Evolutionary conservation across 2,888 invertebrate genomes (phyloP).

Genomic region (Lithophane semibrunnea): DNA sequence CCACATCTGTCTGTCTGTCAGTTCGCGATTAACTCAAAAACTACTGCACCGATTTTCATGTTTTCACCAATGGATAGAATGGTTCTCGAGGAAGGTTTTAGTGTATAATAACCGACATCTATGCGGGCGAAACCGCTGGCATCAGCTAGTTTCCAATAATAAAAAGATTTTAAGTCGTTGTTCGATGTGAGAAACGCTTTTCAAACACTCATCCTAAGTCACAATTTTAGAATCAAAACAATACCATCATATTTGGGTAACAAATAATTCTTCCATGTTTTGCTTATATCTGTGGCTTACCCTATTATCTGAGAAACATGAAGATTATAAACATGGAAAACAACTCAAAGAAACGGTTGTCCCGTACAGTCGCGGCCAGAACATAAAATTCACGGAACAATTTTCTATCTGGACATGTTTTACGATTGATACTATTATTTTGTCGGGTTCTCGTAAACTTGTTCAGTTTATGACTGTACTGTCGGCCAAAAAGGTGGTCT

Average conservation of each 20-base stretch:
- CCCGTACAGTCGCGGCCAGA: slow-evolving; percentile 25
- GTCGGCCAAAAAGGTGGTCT: neutral
- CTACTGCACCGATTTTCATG: too few species aligned
- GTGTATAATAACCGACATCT: too few species aligned
- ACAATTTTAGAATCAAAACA: neutral
- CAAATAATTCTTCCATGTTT: slow-evolving; percentile 8
- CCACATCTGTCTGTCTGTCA: too few species aligned
- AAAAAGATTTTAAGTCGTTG: neutral
- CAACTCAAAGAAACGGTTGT: slow-evolving; percentile 21
- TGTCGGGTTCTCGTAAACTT: slow-evolving; percentile 73
- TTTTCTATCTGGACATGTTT: slow-evolving; percentile 71
- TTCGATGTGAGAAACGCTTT: neutral
- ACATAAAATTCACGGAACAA: slow-evolving; percentile 61
- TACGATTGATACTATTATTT: slow-evolving; percentile 75
- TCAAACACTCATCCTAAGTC: neutral
- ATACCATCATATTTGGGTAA: neutral
- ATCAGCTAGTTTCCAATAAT: neutral
- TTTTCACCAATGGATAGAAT: too few species aligned
- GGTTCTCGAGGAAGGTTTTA: too few species aligned
- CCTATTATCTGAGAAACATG: slow-evolving; percentile 10
- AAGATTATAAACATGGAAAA: slow-evolving; percentile 39
- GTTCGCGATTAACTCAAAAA: too few species aligned
- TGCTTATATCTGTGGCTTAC: neutral
- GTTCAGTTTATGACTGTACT: slow-evolving; percentile 73
- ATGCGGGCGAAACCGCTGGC: too few species aligned